Percentiles rank a stretch among this genome's conserved stretches.
These are phyloP conservation scores for Morus bassanus DNA, from an alignment of 2,797 vertebrate species.

Conservation along the genomic window DNA sequence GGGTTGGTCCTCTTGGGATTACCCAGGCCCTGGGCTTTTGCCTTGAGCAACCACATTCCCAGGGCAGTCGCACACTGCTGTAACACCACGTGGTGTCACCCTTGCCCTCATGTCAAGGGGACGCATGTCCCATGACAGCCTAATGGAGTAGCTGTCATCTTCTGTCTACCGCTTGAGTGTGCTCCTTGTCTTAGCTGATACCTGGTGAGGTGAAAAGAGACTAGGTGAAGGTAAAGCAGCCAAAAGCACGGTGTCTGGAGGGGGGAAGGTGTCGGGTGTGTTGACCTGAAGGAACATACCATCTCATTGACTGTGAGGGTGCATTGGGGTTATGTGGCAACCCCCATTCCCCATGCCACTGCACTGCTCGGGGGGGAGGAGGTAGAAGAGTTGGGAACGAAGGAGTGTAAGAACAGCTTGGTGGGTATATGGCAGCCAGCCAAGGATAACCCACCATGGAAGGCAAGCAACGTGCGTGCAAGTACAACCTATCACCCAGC, in stretches of 20 bases:
- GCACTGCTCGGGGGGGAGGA: fast-evolving
- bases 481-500: neutral
- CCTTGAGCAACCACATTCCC: fast-evolving
- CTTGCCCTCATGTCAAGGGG: neutral
- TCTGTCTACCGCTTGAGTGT: neutral
- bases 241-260: neutral
- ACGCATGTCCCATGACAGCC: neutral
- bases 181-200: neutral
- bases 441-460: neutral
- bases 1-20: neutral
- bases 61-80: neutral
- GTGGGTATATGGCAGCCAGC: neutral
- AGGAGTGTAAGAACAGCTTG: fast-evolving
- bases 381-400: fast-evolving
- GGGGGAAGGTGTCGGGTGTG: neutral
- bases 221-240: neutral
- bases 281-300: neutral
- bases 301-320: neutral
- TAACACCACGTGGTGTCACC: neutral
- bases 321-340: neutral
- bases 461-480: fast-evolving
- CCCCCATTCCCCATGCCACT: neutral
- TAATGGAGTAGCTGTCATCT: neutral
- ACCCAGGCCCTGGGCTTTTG: neutral
- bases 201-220: neutral